These are phyloP conservation scores for Erythrolamprus reginae DNA, from an alignment of 2,113 vertebrate genomes.

Conservation along the genomic window DNA sequence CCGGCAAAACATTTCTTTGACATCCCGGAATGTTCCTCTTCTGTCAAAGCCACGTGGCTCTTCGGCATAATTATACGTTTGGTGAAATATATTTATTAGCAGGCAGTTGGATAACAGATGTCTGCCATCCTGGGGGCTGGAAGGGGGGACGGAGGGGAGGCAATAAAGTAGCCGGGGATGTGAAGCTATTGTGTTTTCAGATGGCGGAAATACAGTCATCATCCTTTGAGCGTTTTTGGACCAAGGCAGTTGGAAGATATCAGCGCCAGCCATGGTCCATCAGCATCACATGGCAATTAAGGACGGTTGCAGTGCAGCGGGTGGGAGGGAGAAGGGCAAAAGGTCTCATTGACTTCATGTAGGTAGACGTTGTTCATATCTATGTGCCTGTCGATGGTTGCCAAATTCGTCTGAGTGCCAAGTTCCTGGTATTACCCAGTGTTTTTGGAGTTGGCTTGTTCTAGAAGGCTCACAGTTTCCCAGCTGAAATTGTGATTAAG, in stretches of 20 bases:
- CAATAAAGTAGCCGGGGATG: constrained; percentile 13
- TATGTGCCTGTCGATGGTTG: too few relatives aligned
- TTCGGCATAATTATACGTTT: constrained; percentile 60
- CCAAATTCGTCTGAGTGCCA: too few relatives aligned
- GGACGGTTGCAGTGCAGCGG: constrained; percentile 10
- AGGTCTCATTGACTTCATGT: background rate
- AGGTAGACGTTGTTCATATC: too few relatives aligned
- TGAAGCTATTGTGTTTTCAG: constrained; percentile 26
- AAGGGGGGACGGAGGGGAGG: background rate
- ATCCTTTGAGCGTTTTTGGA: constrained; percentile 9
- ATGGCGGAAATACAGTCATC: constrained; percentile 26
- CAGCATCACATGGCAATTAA: constrained; percentile 63
- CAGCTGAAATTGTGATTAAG: too few relatives aligned
- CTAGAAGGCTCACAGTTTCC: background rate
- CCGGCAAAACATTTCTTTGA: constrained; percentile 34
- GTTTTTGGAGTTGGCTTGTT: background rate
- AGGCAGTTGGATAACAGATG: constrained; percentile 59
- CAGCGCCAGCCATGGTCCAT: constrained; percentile 54
- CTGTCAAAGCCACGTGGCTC: constrained; percentile 63
- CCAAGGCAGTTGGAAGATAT: constrained; percentile 8
- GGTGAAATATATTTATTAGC: constrained; percentile 57
- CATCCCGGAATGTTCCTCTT: constrained; percentile 14
- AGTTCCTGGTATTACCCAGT: too few relatives aligned
- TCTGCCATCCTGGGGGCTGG: constrained; percentile 47
- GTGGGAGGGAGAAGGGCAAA: constrained; percentile 22